These are phyloP conservation scores for Zeugodacus cucurbitae DNA, from an alignment of 1,140 invertebrate species.

Conservation along the genomic window DNA sequence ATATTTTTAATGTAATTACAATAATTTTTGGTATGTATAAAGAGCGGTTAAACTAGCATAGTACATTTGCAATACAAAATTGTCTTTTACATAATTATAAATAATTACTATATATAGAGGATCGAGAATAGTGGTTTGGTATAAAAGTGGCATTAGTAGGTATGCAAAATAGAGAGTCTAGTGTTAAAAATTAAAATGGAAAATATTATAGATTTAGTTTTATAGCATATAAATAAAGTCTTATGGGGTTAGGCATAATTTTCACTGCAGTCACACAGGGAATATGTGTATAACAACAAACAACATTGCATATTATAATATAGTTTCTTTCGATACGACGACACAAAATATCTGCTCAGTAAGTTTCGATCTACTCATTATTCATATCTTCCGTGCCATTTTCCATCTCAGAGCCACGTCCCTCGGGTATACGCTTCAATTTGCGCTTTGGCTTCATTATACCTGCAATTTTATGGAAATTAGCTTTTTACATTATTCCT, in stretches of 20 bases:
- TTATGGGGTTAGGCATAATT: not conserved
- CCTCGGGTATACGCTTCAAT: slow-evolving; percentile 63
- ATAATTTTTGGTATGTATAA: not conserved
- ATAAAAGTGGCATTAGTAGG: not conserved
- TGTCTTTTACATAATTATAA: slow-evolving; percentile 4
- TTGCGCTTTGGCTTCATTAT: slow-evolving; percentile 64
- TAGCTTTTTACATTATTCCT: not conserved
- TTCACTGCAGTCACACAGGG: not conserved
- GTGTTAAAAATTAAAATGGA: not conserved
- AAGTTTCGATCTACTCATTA: slow-evolving; percentile 22
- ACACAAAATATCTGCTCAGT: not conserved
- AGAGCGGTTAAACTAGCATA: not conserved
- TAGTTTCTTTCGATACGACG: not conserved
- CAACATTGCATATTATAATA: not conserved
- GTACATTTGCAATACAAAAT: not conserved
- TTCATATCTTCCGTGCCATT: slow-evolving; percentile 50
- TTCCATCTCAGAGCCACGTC: slow-evolving; percentile 61
- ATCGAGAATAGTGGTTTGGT: not conserved
- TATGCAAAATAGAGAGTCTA: not conserved
- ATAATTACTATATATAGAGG: not conserved
- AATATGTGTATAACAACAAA: too few species aligned
- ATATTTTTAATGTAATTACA: not conserved
- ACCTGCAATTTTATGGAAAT: slow-evolving; percentile 48
- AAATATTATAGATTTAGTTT: not conserved
- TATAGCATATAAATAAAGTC: not conserved